Conservation (phyloP, 64 coral and sea anemone genomes). For the Stichodactyla mertensii region DNA sequence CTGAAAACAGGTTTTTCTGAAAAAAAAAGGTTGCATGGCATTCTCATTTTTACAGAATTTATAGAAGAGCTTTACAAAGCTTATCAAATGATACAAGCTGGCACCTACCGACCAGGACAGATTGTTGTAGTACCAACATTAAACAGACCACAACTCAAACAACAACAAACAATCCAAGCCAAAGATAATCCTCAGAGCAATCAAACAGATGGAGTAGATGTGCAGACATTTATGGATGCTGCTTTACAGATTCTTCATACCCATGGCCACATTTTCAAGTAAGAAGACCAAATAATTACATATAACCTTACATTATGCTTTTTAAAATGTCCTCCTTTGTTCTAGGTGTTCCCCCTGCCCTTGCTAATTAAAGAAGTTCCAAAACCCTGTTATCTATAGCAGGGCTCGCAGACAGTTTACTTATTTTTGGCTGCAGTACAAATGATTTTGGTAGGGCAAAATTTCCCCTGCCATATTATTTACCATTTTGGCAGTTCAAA, state of each 20-base stretch:
- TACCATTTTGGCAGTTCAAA: too few species aligned
- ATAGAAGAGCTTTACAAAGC: conserved; percentile 65
- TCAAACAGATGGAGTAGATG: conserved; percentile 67
- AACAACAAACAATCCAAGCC: conserved; percentile 27
- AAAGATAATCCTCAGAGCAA: not conserved
- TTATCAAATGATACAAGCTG: conserved; percentile 60
- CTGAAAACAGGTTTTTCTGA: too few species aligned
- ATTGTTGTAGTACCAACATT: conserved; percentile 76
- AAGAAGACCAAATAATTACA: not conserved
- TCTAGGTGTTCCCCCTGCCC: too few species aligned
- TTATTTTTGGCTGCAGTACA: too few species aligned
- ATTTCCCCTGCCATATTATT: too few species aligned
- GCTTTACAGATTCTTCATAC: conserved; percentile 58
- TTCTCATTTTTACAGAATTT: conserved; percentile 53
- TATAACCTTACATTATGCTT: too few species aligned
- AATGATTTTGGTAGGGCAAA: too few species aligned
- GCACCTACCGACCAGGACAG: conserved; percentile 79
- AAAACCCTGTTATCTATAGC: too few species aligned
- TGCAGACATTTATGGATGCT: conserved; percentile 72
- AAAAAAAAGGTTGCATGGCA: too few species aligned
- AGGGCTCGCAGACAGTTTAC: too few species aligned
- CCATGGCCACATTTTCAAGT: conserved; percentile 62
- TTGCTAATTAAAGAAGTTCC: too few species aligned
- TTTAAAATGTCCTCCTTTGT: too few species aligned
- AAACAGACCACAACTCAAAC: conserved; percentile 49